Percentiles rank a stretch among this genome's conserved stretches.
Evolutionary conservation across 2,888 invertebrate species (phyloP).

Genomic region (Charanyca ferruginea): DNA sequence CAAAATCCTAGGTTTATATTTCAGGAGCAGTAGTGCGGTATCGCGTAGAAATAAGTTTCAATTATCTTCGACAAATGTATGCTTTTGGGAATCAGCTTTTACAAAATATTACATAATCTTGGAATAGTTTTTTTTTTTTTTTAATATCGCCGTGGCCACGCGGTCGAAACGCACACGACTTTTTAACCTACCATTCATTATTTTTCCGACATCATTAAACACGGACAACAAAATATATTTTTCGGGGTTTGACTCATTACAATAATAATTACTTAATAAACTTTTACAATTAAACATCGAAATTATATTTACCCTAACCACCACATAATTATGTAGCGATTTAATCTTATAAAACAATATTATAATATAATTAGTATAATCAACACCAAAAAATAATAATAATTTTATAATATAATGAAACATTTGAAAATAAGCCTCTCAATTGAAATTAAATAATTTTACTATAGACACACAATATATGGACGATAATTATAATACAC

Average conservation of each 20-base stretch:
- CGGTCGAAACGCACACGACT: too few relatives aligned
- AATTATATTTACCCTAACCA: slow-evolving; percentile 48
- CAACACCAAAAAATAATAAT: slow-evolving; percentile 45
- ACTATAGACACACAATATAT: slow-evolving; percentile 35
- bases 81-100: too few relatives aligned
- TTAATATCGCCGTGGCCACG: too few relatives aligned
- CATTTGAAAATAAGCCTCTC: slow-evolving; percentile 45
- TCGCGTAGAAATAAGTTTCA: too few relatives aligned
- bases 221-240: slow-evolving; percentile 17
- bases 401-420: slow-evolving; percentile 29
- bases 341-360: slow-evolving; percentile 43
- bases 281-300: slow-evolving; percentile 57
- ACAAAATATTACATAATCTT: too few relatives aligned
- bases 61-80: too few relatives aligned
- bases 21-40: too few relatives aligned
- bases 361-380: slow-evolving; percentile 47
- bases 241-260: slow-evolving; percentile 39
- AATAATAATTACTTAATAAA: slow-evolving; percentile 48
- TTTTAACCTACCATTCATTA: not conserved
- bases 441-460: slow-evolving; percentile 29
- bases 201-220: slow-evolving; percentile 18
- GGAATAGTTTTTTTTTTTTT: too few relatives aligned
- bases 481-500: slow-evolving; percentile 33
- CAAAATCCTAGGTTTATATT: too few relatives aligned
- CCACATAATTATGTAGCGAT: slow-evolving; percentile 26